Conservation (phyloP, 2,113 vertebrate species). For the Syngnathus typhle region DNA sequence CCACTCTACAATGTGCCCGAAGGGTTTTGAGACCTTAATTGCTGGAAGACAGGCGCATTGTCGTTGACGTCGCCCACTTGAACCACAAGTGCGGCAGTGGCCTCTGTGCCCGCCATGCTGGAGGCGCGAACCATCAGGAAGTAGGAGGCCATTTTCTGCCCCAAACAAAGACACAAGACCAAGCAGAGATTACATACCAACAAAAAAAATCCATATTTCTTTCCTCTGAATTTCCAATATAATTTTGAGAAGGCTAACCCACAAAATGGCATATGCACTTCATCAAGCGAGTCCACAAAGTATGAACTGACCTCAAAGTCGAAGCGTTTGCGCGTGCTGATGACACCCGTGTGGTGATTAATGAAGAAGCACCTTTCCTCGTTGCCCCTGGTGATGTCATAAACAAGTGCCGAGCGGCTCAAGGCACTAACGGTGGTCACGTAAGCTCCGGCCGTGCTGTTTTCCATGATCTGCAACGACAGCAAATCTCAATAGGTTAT, state of each 20-base stretch:
- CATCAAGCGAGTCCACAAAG: not conserved
- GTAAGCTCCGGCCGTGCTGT: conserved; percentile 79
- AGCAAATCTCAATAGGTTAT: not conserved
- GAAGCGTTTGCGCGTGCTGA: conserved; percentile 79
- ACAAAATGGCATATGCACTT: not conserved
- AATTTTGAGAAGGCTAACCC: not conserved
- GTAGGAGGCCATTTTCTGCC: conserved; percentile 72
- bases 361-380: conserved; percentile 77
- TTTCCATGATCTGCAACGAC: conserved; percentile 76
- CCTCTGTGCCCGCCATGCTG: conserved; percentile 89
- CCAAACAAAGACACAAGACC: conserved; percentile 18
- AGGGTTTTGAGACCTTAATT: conserved; percentile 70
- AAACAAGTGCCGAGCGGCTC: conserved; percentile 83
- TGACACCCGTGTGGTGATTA: conserved; percentile 87
- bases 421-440: conserved; percentile 81
- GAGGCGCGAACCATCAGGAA: conserved; percentile 78
- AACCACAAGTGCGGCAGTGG: conserved; percentile 78
- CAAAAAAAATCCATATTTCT: not conserved
- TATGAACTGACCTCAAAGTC: conserved; percentile 77
- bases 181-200: not conserved
- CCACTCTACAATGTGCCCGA: not conserved
- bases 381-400: conserved; percentile 84
- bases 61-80: conserved; percentile 93
- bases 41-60: conserved; percentile 82
- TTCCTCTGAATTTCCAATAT: not conserved